A percentile compares a stretch with the other conserved stretches of the same genome.
phyloP scores from a whole-genome alignment of 2,797 vertebrate genomes.

The Alectoris magna region DNA sequence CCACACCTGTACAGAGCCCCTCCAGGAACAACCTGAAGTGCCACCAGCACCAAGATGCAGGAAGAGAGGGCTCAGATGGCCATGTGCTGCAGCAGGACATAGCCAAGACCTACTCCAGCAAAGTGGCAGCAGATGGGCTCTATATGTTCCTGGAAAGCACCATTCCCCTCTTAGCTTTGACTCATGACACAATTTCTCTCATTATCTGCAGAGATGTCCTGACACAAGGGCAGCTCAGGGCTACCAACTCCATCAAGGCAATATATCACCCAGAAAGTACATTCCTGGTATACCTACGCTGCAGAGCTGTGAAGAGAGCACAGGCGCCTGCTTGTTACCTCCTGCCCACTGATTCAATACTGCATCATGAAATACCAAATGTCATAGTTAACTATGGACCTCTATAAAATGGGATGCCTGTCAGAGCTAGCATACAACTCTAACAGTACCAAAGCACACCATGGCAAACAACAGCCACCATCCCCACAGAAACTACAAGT shows the following conservation, averaged over 20 bases:
- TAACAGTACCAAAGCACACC: neutral
- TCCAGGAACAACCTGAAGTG: neutral
- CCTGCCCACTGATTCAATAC: neutral
- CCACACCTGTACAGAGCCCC: neutral
- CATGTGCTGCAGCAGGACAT: neutral
- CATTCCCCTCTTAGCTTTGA: fast-evolving
- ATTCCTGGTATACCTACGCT: neutral
- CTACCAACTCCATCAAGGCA: neutral
- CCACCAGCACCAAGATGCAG: neutral
- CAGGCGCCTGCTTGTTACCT: conserved; percentile 13
- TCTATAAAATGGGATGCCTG: neutral
- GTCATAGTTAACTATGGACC: neutral
- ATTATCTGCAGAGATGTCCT: fast-evolving
- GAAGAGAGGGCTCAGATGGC: neutral
- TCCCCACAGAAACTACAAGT: fast-evolving
- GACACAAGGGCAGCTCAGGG: neutral
- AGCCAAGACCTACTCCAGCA: neutral
- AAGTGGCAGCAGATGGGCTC: fast-evolving
- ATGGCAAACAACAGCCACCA: fast-evolving
- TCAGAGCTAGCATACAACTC: neutral
- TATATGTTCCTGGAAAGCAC: neutral
- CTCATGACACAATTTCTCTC: neutral
- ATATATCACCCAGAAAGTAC: neutral
- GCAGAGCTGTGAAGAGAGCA: fast-evolving
- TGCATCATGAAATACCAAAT: neutral